phyloP scores from a whole-genome alignment of 2,888 invertebrate species.

The Megalurothrips usitatus region DNA sequence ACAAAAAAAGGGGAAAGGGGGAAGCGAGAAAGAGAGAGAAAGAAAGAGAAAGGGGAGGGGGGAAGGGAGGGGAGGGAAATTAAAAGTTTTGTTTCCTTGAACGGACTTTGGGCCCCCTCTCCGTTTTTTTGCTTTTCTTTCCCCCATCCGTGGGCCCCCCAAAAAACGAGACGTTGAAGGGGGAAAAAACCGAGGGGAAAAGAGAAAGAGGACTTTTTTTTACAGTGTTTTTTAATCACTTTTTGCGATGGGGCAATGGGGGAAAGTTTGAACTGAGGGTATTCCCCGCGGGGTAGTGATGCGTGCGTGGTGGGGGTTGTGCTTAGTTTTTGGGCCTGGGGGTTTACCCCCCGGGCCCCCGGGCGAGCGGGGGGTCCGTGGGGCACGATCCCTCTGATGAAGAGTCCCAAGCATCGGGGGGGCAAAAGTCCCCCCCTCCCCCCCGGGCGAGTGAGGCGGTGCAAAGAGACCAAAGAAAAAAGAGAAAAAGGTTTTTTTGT shows the following conservation, averaged over 20 bases:
- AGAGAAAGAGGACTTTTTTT: neutral
- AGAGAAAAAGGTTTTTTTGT: too few relatives aligned
- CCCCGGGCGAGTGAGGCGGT: too few relatives aligned
- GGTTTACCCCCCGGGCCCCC: neutral
- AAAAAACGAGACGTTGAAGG: too few relatives aligned
- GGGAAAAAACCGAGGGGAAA: too few relatives aligned
- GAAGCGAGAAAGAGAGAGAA: too few relatives aligned
- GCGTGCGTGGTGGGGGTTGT: neutral
- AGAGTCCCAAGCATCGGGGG: neutral
- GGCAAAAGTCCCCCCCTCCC: too few relatives aligned
- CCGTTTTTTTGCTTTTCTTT: too few relatives aligned
- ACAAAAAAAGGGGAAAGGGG: too few relatives aligned
- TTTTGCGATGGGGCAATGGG: neutral
- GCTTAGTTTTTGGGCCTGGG: neutral
- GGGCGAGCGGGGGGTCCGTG: neutral
- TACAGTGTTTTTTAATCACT: neutral
- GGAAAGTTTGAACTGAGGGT: neutral
- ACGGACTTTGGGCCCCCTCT: neutral
- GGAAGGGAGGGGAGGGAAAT: neutral
- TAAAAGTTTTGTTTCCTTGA: neutral
- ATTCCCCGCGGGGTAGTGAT: neutral
- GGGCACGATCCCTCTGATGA: neutral
- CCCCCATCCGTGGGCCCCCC: too few relatives aligned
- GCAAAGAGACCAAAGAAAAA: too few relatives aligned
- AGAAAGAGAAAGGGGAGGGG: too few relatives aligned